Evolutionary conservation across 2,888 invertebrate species (phyloP).

Genomic region (Folsomia manolachei): DNA sequence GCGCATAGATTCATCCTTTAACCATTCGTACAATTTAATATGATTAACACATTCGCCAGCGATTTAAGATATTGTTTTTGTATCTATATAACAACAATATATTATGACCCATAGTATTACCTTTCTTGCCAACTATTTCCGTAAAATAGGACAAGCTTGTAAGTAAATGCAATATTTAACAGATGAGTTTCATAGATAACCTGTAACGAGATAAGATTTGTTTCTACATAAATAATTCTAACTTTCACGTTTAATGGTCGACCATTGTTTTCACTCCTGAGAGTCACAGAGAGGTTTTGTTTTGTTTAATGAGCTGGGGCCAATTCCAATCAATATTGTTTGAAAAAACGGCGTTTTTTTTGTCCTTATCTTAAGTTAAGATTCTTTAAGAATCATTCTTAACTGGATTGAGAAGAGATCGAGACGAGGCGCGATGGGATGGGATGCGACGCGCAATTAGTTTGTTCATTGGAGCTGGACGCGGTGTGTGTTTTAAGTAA

Average conservation of each 20-base stretch:
- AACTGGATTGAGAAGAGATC: conserved; percentile 12
- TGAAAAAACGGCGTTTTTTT: too few relatives aligned
- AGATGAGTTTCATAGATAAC: neutral
- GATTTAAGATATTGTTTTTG: neutral
- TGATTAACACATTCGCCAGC: conserved; percentile 12
- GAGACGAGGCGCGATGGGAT: too few relatives aligned
- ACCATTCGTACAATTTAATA: neutral
- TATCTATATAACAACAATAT: neutral
- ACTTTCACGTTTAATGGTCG: neutral
- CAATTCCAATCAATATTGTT: too few relatives aligned
- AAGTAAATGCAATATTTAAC: neutral
- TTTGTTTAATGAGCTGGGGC: conserved; percentile 1
- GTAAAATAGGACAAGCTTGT: neutral
- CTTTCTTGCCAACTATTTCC: too few relatives aligned
- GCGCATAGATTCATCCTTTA: too few relatives aligned
- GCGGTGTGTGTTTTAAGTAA: too few relatives aligned
- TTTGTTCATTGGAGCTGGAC: too few relatives aligned
- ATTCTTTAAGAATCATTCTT: too few relatives aligned
- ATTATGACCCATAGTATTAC: neutral
- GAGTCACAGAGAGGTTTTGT: neutral
- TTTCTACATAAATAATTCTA: too few relatives aligned
- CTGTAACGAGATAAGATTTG: too few relatives aligned
- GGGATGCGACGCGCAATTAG: too few relatives aligned
- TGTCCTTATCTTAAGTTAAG: too few relatives aligned
- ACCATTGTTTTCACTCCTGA: neutral